Base-by-base conservation (phyloP, 2,113 vertebrate genomes). In the Etheostoma spectabile region DNA sequence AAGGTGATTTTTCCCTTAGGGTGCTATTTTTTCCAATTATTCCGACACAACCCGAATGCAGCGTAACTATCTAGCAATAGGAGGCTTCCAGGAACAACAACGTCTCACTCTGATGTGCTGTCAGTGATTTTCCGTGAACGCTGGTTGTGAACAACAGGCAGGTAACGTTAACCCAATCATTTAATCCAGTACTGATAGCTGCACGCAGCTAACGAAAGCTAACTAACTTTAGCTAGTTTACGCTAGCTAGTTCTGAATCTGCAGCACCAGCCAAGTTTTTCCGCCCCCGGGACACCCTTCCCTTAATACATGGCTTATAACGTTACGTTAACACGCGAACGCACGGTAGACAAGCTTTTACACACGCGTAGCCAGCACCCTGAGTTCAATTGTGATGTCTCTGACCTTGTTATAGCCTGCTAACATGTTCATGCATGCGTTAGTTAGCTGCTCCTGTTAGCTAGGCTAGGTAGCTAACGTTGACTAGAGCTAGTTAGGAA, bases 151-250 rank as follows among this genome's bases (percentile, higher is more conserved):
- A 30, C 42, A 51, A n/a, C 78, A 38, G 5, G 8, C 48, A 82
- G 78, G 89, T 89, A 83, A 89, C 18, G 60, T 55, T 18, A 22
- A 74, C 18, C 56, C 0, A 42, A 42, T 42, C 2, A 42, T 55
- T 64, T 62, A 45, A 49, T 60, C 15, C 4, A 21, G 16, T 1
- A 35, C 65, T n/a, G 48, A 2, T 75, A 60, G 46, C 53, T 35
- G 45, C 46, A 8, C 6, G 35, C 8, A 74, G 85, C 89, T 83
- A 79, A 59, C 19, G 14, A 1, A 63, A 35, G 84, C 86, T 91
- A 88, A 73, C 65, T 84, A 84, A 77, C 73, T 85, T 77, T 66
- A 42, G 87, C 84, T 69, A 24, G 48, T 16, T 24, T 19, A 45
- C 10, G 76, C 53, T 81, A 62, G 35, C 57, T 81, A 65, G 35